These are phyloP conservation scores for Coboldia fuscipes DNA, from an alignment of 1,140 invertebrate species.

Conservation along the genomic window DNA sequence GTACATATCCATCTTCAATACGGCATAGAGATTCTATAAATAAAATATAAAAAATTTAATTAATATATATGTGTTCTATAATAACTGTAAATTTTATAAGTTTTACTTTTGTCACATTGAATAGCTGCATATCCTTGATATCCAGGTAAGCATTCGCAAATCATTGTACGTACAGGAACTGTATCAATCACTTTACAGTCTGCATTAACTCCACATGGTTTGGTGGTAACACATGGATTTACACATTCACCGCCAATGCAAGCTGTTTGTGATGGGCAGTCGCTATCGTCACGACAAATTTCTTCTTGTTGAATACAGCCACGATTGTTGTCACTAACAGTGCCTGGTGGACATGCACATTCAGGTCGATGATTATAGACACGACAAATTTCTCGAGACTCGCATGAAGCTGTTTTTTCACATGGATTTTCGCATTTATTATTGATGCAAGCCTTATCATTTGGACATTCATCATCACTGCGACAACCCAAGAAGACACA, in stretches of 20 bases:
- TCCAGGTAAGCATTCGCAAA: conserved; percentile 68
- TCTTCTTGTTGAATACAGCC: conserved; percentile 36
- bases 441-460: conserved; percentile 55
- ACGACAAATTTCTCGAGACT: conserved; percentile 43
- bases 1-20: conserved; percentile 46
- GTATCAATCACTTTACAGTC: conserved; percentile 62
- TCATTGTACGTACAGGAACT: conserved; percentile 63
- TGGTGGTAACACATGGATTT: conserved; percentile 58
- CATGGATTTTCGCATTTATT: conserved; percentile 60
- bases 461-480: conserved; percentile 49
- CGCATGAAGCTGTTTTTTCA: conserved; percentile 36
- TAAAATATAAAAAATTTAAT: conserved; percentile 7
- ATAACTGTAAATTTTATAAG: conserved; percentile 2
- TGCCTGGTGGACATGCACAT: conserved; percentile 60
- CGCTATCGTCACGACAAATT: conserved; percentile 50
- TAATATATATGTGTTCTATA: conserved; percentile 2
- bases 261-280: conserved; percentile 61
- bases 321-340: conserved; percentile 34
- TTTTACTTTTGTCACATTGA: conserved; percentile 46
- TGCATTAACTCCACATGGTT: conserved; percentile 64
- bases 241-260: conserved; percentile 63
- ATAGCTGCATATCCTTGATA: conserved; percentile 62
- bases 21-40: conserved; percentile 35
- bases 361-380: conserved; percentile 52
- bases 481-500: conserved; percentile 59